Conservation (phyloP, 1,140 invertebrate species). For the Eumaeus atala region DNA sequence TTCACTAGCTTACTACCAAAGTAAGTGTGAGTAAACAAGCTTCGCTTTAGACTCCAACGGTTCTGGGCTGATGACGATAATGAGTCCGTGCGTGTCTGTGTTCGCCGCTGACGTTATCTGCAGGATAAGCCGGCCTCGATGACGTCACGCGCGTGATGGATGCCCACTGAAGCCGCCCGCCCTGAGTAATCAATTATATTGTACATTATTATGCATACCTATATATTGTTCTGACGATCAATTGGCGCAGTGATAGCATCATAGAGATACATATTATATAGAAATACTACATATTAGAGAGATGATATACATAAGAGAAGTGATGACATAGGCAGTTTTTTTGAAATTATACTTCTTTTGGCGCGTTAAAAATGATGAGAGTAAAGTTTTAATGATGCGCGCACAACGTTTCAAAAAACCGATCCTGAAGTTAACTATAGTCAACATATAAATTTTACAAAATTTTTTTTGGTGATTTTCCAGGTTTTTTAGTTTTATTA, state of each 20-base stretch:
- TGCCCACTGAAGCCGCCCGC: not conserved
- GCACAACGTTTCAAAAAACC: no score
- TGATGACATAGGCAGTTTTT: not conserved
- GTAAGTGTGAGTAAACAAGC: no score
- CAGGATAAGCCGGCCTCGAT: not conserved
- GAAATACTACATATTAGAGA: not conserved
- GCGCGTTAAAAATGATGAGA: no score
- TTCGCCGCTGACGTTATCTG: not conserved
- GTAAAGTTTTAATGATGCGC: no score
- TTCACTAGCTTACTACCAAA: no score
- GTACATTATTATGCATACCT: not conserved
- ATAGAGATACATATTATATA: not conserved
- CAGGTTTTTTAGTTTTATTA: no score
- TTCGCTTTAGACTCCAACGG: no score
- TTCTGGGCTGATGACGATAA: not conserved
- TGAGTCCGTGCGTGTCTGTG: not conserved
- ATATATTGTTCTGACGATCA: not conserved
- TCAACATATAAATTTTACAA: not conserved
- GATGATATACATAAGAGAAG: not conserved
- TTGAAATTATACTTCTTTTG: not conserved
- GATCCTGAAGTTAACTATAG: not conserved
- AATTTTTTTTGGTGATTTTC: no score
- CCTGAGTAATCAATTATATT: conserved; percentile 1
- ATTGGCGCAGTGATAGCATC: no score
- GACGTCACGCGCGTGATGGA: conserved; percentile 2